Conservation (phyloP, 2,888 invertebrate species). For the Parochlus steinenii region DNA sequence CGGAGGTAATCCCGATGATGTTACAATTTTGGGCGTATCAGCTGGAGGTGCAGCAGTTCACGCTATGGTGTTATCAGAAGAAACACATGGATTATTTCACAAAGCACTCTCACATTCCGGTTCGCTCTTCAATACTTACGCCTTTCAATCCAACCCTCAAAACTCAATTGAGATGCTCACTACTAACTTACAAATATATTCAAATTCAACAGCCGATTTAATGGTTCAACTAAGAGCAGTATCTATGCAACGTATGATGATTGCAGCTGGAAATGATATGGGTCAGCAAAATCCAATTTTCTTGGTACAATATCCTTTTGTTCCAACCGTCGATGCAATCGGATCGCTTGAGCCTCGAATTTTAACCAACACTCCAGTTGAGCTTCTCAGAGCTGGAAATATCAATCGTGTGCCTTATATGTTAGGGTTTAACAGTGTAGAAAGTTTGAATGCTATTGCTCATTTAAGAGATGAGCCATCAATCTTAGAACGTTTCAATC, state of each 20-base stretch:
- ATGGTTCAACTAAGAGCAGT: background rate
- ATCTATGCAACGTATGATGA: background rate
- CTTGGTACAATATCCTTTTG: background rate
- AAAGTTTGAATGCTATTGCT: background rate
- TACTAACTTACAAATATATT: background rate
- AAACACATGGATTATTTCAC: background rate
- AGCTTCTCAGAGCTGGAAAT: background rate
- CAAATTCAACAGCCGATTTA: background rate
- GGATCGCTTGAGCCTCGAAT: background rate
- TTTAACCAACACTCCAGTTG: background rate
- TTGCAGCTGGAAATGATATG: too few relatives aligned
- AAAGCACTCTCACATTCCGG: background rate
- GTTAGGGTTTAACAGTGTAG: background rate
- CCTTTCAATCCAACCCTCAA: background rate
- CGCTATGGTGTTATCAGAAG: background rate
- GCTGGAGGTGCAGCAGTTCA: background rate
- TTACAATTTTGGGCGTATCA: constrained; percentile 4
- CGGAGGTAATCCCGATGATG: constrained; percentile 10
- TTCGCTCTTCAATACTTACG: background rate
- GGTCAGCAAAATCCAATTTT: background rate
- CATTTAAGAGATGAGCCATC: background rate
- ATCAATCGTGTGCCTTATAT: background rate
- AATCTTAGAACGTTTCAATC: background rate
- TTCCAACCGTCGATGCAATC: background rate
- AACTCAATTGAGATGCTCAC: background rate